These are phyloP conservation scores for Cephus nigrinus DNA, from an alignment of 2,888 invertebrate species.

Conservation along the genomic window DNA sequence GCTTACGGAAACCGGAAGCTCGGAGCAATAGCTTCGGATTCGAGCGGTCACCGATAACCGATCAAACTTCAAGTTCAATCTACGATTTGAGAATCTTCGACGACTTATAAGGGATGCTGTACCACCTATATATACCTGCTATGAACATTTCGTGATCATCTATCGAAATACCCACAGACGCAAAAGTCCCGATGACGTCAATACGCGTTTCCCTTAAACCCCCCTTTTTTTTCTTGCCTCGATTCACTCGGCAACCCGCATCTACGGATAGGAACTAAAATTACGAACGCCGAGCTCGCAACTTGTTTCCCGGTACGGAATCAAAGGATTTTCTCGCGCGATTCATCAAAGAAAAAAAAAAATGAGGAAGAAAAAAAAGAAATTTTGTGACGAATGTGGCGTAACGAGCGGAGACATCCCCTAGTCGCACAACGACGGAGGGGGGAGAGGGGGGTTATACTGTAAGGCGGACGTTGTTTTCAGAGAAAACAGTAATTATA, in stretches of 20 bases:
- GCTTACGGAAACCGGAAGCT: not conserved
- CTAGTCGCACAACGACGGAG: not conserved
- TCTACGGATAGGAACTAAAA: not conserved
- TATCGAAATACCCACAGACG: too few relatives aligned
- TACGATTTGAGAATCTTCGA: not conserved
- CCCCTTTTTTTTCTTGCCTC: not conserved
- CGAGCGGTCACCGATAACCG: not conserved
- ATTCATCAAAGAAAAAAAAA: not conserved
- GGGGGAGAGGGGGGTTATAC: not conserved
- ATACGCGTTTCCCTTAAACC: not conserved
- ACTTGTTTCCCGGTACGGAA: not conserved
- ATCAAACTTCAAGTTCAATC: not conserved
- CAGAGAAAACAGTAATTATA: constrained; percentile 53
- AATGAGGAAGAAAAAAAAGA: not conserved
- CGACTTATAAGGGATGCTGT: not conserved
- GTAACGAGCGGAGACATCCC: not conserved
- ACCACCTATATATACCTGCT: not conserved
- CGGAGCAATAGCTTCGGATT: not conserved
- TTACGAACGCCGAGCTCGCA: not conserved
- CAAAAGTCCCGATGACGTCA: too few relatives aligned
- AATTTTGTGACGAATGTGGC: not conserved
- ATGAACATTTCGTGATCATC: not conserved
- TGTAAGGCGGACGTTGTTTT: constrained; percentile 25
- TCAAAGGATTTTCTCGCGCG: not conserved
- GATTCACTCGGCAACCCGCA: not conserved